phyloP scores from a whole-genome alignment of 2,113 vertebrate genomes.

The Peucedramus taeniatus region DNA sequence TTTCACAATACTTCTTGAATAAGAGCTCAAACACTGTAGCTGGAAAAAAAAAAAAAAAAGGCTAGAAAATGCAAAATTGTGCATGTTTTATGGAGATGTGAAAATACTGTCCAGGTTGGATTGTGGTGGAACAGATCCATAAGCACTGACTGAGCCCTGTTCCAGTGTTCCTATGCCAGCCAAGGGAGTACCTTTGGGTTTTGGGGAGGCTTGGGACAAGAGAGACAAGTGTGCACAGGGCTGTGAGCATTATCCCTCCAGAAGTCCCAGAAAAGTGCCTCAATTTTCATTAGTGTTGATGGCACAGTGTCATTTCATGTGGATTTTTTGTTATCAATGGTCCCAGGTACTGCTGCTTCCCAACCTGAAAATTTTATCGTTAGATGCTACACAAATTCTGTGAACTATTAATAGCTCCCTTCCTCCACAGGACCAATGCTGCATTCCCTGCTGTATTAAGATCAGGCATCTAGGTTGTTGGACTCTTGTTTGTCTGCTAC shows the following conservation, averaged over 20 bases:
- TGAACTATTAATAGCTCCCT: background rate
- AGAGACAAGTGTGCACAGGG: background rate
- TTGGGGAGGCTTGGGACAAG: background rate
- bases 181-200: background rate
- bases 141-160: background rate
- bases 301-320: fast-evolving
- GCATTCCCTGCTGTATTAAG: background rate
- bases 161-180: background rate
- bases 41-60: background rate
- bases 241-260: background rate
- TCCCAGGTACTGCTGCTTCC: background rate
- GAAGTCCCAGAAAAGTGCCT: background rate
- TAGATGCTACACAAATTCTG: background rate
- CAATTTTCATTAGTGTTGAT: background rate
- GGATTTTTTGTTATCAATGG: background rate
- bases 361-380: background rate
- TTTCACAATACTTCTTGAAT: background rate
- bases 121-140: background rate
- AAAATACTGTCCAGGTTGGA: background rate
- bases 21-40: background rate
- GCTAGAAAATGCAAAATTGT: background rate
- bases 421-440: background rate
- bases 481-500: background rate
- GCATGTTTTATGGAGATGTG: background rate
- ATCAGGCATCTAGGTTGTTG: background rate